Base-by-base conservation (phyloP, 2,797 vertebrate genomes). In the Delichon dasypus region DNA sequence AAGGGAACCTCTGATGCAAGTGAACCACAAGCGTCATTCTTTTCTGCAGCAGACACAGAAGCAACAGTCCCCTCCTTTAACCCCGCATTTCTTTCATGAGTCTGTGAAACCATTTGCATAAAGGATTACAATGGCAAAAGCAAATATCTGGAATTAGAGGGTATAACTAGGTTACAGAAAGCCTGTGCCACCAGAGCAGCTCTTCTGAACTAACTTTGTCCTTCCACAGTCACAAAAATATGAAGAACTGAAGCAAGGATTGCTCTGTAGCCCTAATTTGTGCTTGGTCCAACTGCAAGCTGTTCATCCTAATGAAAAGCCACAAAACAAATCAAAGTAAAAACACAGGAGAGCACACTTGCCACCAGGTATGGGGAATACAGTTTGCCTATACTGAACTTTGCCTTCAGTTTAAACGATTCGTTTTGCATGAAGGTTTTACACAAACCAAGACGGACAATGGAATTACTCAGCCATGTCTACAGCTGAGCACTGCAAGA, bases 1-100 rank as follows among this genome's bases (percentile, higher is more conserved):
- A 89, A 70, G 75, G 66, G 89, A 96, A 94, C 82, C 48, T 67
- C 55, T 90, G 82, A 95, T 91, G 91, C 57, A 89, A 96, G 86
- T 27, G 85, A 89, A 88, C 89, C 85, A 92, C 80, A 94, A 94
- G 74, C 72, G 68, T 87, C 68, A 85, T 83, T 95, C 80, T 94
- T 87, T 55, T 77, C 92, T 89, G 68, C 85, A 88, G 64, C 60
- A 71, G 32, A 61, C 36, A 65, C 53, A 71, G 74, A 86, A 80
- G 60, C 54, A 94, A 85, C 82, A 61, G 17, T 36, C 16, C 13
- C 17, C 13, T 84, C 54, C 65, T 58, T 67, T 30, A 92, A 72
- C 19, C 17, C 15, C 42, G 26, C 21, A 25, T 38, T 83, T 93
- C 78, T 72, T 89, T 65, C 70, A 78, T 8, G 70, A 50, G 67